Conservation (phyloP, 1,140 invertebrate genomes). For the Dryas iulia region DNA sequence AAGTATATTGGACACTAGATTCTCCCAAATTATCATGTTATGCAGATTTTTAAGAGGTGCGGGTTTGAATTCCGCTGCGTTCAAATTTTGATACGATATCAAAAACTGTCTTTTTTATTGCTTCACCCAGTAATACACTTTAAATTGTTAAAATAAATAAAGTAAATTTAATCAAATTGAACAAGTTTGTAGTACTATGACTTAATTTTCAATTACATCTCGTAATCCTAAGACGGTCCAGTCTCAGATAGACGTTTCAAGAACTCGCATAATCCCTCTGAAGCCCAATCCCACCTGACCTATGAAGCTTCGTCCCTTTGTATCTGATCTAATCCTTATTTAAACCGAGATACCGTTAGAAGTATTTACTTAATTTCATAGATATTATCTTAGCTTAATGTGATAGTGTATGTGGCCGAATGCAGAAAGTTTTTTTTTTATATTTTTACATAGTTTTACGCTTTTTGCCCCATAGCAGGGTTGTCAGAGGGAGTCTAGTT, state of each 20-base stretch:
- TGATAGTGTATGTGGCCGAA: no score
- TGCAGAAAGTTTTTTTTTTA: no score
- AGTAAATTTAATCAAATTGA: neutral
- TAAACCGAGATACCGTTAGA: neutral
- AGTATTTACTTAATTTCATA: no score
- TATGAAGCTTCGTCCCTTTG: neutral
- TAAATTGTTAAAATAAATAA: neutral
- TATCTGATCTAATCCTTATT: neutral
- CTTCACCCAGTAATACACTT: neutral
- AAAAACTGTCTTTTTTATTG: neutral
- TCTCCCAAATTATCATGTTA: no score
- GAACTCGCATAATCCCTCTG: neutral
- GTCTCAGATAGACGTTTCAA: neutral
- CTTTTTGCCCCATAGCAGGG: no score
- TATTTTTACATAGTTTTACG: no score
- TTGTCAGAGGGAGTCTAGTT: no score
- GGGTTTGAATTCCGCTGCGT: no score
- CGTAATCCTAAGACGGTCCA: neutral
- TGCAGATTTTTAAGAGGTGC: no score
- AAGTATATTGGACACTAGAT: no score
- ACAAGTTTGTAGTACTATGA: neutral
- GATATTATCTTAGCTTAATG: no score
- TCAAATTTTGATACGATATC: no score
- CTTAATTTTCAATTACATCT: slow-evolving; percentile 2
- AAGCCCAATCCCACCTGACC: neutral